These are phyloP conservation scores for Romanogobio albipinnatus DNA, from an alignment of 2,113 vertebrate species.

Conservation along the genomic window DNA sequence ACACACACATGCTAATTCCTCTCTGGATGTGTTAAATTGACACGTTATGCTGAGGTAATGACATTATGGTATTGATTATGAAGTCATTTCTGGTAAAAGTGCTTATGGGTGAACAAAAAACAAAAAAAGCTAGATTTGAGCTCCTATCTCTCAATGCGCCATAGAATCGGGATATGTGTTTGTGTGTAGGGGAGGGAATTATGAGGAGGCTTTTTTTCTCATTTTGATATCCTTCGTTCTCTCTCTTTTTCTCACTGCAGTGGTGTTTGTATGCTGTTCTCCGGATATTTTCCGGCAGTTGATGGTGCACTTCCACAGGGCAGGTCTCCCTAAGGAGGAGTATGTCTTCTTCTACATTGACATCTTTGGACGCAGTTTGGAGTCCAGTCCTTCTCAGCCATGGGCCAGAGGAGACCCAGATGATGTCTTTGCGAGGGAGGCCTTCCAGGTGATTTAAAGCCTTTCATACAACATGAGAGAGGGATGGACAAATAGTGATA, in stretches of 20 bases:
- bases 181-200: not conserved
- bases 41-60: constrained; percentile 44
- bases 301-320: constrained; percentile 81
- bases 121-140: constrained; percentile 14
- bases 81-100: constrained; percentile 35
- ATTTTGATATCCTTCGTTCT: not conserved
- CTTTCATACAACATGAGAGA: constrained; percentile 17
- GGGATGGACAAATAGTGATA: not conserved
- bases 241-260: constrained; percentile 65
- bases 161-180: not conserved
- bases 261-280: constrained; percentile 89
- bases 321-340: constrained; percentile 79
- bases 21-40: constrained; percentile 17
- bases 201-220: not conserved
- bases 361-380: constrained; percentile 83
- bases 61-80: constrained; percentile 45
- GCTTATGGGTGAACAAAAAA: constrained; percentile 1
- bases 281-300: constrained; percentile 83
- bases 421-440: constrained; percentile 77
- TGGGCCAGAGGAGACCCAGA: constrained; percentile 83
- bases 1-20: not conserved
- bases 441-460: constrained; percentile 80
- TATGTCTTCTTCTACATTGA: constrained; percentile 93
- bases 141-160: not conserved
- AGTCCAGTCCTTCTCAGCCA: constrained; percentile 68